Conservation (phyloP, 1,140 invertebrate genomes). For the Pachypeltis micranthus region DNA sequence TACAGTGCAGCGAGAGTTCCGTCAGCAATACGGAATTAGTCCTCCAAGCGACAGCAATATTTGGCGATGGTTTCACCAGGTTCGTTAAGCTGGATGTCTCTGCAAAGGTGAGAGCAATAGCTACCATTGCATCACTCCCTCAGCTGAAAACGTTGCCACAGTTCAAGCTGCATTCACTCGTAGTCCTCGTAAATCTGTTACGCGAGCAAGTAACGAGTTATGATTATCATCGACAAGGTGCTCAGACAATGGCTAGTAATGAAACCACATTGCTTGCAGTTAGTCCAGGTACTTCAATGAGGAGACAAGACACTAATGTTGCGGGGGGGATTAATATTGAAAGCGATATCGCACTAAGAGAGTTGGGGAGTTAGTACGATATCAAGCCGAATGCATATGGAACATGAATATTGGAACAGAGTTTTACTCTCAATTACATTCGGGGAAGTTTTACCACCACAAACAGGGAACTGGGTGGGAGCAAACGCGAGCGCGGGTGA, state of each 20-base stretch:
- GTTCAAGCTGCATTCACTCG: not conserved
- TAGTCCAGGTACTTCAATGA: too few relatives aligned
- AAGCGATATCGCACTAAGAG: too few relatives aligned
- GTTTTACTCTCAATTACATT: too few relatives aligned
- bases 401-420: too few relatives aligned
- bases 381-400: too few relatives aligned
- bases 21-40: not conserved
- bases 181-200: not conserved
- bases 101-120: not conserved
- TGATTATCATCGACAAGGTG: not conserved
- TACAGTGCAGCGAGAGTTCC: not conserved
- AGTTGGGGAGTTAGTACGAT: too few relatives aligned
- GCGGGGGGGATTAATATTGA: too few relatives aligned
- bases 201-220: not conserved
- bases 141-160: not conserved
- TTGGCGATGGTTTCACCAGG: not conserved
- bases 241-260: slow-evolving; percentile 7
- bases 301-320: too few relatives aligned
- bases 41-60: not conserved
- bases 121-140: not conserved
- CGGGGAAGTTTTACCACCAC: too few relatives aligned
- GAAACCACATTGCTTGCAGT: too few relatives aligned
- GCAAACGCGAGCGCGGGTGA: too few relatives aligned
- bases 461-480: too few relatives aligned
- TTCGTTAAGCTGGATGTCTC: not conserved